A percentile compares a stretch with the other conserved stretches of the same genome.
phyloP scores from a whole-genome alignment of 2,797 vertebrate genomes.

The Bovichtus diacanthus region DNA sequence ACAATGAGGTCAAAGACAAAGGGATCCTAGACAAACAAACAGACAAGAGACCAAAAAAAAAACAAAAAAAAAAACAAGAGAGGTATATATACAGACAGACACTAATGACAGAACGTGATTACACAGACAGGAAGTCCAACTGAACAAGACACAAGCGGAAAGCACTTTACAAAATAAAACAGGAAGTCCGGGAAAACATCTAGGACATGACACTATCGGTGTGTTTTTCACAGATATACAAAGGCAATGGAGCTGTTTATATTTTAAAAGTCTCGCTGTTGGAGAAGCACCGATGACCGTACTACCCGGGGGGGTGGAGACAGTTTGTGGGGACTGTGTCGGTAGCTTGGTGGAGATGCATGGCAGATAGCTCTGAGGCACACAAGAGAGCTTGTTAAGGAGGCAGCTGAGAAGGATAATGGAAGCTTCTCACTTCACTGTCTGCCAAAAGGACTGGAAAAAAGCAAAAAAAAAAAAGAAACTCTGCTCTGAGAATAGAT shows the following conservation, averaged over 20 bases:
- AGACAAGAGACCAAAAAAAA: too few species aligned
- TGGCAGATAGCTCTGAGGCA: conserved; percentile 68
- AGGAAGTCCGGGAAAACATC: too few species aligned
- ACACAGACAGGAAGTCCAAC: too few species aligned
- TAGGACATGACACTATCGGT: too few species aligned
- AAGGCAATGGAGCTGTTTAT: conserved; percentile 39
- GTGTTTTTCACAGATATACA: conserved; percentile 28
- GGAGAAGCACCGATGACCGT: conserved; percentile 23
- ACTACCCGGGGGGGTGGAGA: conserved; percentile 26
- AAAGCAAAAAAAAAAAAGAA: conserved; percentile 9
- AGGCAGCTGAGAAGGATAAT: conserved; percentile 67
- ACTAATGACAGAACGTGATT: too few species aligned
- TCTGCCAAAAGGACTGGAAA: conserved; percentile 50
- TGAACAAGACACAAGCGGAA: too few species aligned
- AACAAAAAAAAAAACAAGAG: too few species aligned
- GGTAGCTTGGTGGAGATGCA: conserved; percentile 51
- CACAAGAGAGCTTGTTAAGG: conserved; percentile 80
- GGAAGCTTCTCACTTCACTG: conserved; percentile 64
- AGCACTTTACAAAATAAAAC: too few species aligned
- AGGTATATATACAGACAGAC: too few species aligned
- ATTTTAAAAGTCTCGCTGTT: conserved; percentile 25
- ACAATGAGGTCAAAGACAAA: too few species aligned
- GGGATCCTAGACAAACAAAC: too few species aligned
- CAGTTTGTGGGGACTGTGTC: conserved; percentile 56
- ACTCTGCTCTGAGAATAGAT: conserved; percentile 30